These are phyloP conservation scores for Trochalopteron elliotii DNA, from an alignment of 2,113 vertebrate genomes.

Conservation along the genomic window DNA sequence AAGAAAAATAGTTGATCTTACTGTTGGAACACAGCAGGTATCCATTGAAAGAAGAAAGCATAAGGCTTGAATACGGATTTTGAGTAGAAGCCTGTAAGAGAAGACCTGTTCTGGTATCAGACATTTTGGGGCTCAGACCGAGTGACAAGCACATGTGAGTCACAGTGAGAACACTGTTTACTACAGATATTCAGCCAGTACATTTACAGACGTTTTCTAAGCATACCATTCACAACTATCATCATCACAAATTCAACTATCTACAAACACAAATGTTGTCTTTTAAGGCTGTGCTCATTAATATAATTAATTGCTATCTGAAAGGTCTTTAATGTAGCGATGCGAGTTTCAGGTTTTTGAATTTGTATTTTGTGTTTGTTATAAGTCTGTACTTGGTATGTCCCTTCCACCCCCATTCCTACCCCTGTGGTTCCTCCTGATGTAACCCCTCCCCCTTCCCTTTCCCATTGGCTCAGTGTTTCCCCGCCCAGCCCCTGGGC, in stretches of 20 bases:
- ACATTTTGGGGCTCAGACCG: background rate
- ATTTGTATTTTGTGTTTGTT: no score
- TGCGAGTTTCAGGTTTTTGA: no score
- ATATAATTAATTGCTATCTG: background rate
- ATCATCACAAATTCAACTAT: background rate
- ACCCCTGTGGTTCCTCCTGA: no score
- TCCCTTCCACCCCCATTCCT: no score
- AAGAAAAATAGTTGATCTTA: background rate
- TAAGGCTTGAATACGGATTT: background rate
- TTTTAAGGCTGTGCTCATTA: background rate
- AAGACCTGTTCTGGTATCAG: background rate
- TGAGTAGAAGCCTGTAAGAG: background rate
- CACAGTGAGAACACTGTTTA: background rate
- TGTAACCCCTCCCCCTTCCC: no score
- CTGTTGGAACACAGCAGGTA: background rate
- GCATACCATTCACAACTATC: background rate
- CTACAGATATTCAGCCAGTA: background rate
- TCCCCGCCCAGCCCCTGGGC: no score
- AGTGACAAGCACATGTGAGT: rapidly evolving
- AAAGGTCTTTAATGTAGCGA: background rate
- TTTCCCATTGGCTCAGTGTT: no score
- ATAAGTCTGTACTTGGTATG: no score
- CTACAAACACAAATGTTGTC: background rate
- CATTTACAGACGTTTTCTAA: background rate
- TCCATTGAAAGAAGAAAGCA: background rate